A percentile compares a stretch with the other conserved stretches of the same genome.
These are phyloP conservation scores for Heliothis subflexa DNA, from an alignment of 1,140 invertebrate species.

Conservation along the genomic window DNA sequence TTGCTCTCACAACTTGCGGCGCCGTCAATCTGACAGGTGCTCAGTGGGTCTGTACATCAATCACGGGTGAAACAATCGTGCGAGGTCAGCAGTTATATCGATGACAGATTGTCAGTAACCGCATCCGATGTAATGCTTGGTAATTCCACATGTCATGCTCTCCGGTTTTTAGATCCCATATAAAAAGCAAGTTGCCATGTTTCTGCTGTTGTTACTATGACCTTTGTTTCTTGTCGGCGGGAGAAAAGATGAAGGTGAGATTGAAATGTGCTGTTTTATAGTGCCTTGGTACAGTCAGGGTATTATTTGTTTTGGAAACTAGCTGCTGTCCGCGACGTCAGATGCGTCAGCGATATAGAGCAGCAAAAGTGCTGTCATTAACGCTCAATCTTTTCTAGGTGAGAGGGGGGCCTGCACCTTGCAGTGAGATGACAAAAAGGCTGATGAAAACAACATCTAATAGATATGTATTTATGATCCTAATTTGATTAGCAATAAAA, in stretches of 20 bases:
- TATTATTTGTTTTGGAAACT: background rate
- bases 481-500: too few species aligned
- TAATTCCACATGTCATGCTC: slow-evolving; percentile 27
- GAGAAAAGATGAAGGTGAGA: background rate
- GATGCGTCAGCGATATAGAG: too few species aligned
- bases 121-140: slow-evolving; percentile 47
- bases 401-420: too few species aligned
- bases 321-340: too few species aligned
- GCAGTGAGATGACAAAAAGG: too few species aligned
- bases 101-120: slow-evolving; percentile 73
- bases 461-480: too few species aligned
- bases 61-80: slow-evolving; percentile 74
- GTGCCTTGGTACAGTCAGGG: background rate
- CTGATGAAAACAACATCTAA: too few species aligned
- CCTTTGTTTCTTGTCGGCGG: background rate
- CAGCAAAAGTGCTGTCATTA: too few species aligned
- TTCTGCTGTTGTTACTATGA: slow-evolving; percentile 21
- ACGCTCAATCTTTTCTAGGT: too few species aligned
- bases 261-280: background rate
- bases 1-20: background rate
- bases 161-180: background rate
- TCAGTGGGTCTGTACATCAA: slow-evolving; percentile 65
- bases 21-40: slow-evolving; percentile 57
- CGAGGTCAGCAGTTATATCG: slow-evolving; percentile 63
- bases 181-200: slow-evolving; percentile 19